Conservation (phyloP, 2,888 invertebrate species). For the Norana najaformis region DNA sequence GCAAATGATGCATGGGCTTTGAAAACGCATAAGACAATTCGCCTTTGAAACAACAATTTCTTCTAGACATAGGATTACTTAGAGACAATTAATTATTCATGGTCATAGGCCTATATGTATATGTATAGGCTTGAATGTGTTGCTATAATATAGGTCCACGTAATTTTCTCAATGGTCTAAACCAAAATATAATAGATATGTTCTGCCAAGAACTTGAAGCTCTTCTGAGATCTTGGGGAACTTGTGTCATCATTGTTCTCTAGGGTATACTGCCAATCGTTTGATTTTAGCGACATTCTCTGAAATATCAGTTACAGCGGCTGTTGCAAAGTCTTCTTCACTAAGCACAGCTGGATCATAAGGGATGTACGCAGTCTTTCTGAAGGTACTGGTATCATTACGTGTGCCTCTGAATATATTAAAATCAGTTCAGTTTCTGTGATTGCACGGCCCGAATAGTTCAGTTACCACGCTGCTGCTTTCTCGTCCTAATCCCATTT, state of each 20-base stretch:
- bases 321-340: neutral
- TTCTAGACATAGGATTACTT: neutral
- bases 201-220: too few relatives aligned
- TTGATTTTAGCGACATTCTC: neutral
- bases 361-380: neutral
- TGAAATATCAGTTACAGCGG: too few relatives aligned
- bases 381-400: neutral
- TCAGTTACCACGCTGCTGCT: neutral
- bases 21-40: neutral
- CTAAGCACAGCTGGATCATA: neutral
- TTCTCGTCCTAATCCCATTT: neutral
- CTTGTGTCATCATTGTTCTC: too few relatives aligned
- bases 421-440: neutral
- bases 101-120: neutral
- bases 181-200: neutral
- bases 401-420: neutral
- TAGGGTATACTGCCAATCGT: too few relatives aligned
- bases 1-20: neutral
- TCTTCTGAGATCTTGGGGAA: too few relatives aligned
- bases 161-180: neutral
- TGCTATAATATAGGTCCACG: neutral
- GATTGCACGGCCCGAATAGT: neutral
- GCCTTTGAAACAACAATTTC: neutral
- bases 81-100: neutral
- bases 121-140: too few relatives aligned